A percentile compares a stretch with the other conserved stretches of the same genome.
Evolutionary conservation across 2,888 invertebrate genomes (phyloP).

Genomic region (Drosophila kanekoi): DNA sequence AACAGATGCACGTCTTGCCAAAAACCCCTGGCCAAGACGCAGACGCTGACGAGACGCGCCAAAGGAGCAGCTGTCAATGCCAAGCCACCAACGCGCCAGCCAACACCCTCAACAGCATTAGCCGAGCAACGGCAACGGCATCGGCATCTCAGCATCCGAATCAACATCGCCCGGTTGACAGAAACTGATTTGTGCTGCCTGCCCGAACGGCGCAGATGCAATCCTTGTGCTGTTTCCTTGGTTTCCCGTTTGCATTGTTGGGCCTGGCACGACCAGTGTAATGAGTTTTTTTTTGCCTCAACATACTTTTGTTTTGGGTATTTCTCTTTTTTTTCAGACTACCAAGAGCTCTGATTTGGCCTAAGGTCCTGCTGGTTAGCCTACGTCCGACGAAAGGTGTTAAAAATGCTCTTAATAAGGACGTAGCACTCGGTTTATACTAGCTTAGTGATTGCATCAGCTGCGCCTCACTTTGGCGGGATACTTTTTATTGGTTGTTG

Average conservation of each 20-base stretch:
- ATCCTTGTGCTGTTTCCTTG: conserved; percentile 54
- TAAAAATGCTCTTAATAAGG: conserved; percentile 69
- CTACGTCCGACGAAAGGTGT: conserved; percentile 59
- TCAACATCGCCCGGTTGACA: conserved; percentile 61
- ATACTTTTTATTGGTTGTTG: not conserved
- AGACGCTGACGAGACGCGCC: conserved; percentile 55
- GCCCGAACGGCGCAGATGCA: conserved; percentile 62
- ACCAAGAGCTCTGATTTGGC: conserved; percentile 22
- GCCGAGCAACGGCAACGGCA: conserved; percentile 32
- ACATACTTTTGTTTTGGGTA: conserved; percentile 55
- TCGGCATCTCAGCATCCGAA: conserved; percentile 21
- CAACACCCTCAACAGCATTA: conserved; percentile 65
- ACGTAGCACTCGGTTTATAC: conserved; percentile 50
- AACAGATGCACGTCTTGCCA: conserved; percentile 79
- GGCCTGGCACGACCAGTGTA: conserved; percentile 68
- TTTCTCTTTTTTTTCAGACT: conserved; percentile 39
- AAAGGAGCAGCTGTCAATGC: conserved; percentile 74
- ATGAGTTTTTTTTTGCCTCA: conserved; percentile 61
- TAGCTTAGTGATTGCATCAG: conserved; percentile 39
- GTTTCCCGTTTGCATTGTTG: conserved; percentile 68
- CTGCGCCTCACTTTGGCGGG: not conserved
- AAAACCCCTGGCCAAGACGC: conserved; percentile 60
- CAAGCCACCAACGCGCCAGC: conserved; percentile 80
- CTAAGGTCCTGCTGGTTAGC: conserved; percentile 18
- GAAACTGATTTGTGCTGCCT: conserved; percentile 69